Base-by-base conservation (phyloP, 2,113 vertebrate genomes). In the Gulo gulo region DNA sequence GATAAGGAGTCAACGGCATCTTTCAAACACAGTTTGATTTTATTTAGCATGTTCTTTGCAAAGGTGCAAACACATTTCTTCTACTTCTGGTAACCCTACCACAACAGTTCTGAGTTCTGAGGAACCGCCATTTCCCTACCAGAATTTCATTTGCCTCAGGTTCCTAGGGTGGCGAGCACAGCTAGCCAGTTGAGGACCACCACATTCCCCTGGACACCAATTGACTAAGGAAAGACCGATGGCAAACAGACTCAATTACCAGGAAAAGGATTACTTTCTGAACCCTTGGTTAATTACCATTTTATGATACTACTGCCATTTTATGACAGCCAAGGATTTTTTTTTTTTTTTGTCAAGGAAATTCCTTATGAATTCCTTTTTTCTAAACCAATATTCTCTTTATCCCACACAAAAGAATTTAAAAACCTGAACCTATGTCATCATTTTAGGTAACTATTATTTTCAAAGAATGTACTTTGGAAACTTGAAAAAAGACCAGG, bases 391-490 rank as follows among this genome's bases (percentile, higher is more conserved):
- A 34, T 92, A 20, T 63, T 59, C 47, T 87, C 5, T 47, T 84
- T 71, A 6, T 45, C 11, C 26, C 20, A 34, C 9, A 61, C 8
- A 89, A 65, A 82, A 86, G 2, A 71, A 67, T 39, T 50, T 20
- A 10, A 82, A 93, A 92, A 42, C 5, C 24, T 52, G 1, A 80
- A 14, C 1, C 12, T 63, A 45, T 83, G 2, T 29, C 10, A 67
- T 92, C 11, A 4, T 95, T 91, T 67, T 83, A 93, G 57, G 50
- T 88, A 95, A 31, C 21, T 91, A 50, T 88, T 91, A 93, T 93
- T 89, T 95, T 82, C 52, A 88, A 88, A 83, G 18, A 87, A 57
- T 0, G 20, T 2, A 80, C 90, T 92, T 83, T 47, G 16, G 31
- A 20, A 94, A 76, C 4, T 73, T 47, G 7, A n/a, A 91, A 83